Evolutionary conservation across 2,888 invertebrate genomes (phyloP).

Genomic region (Morinoia aosen): DNA sequence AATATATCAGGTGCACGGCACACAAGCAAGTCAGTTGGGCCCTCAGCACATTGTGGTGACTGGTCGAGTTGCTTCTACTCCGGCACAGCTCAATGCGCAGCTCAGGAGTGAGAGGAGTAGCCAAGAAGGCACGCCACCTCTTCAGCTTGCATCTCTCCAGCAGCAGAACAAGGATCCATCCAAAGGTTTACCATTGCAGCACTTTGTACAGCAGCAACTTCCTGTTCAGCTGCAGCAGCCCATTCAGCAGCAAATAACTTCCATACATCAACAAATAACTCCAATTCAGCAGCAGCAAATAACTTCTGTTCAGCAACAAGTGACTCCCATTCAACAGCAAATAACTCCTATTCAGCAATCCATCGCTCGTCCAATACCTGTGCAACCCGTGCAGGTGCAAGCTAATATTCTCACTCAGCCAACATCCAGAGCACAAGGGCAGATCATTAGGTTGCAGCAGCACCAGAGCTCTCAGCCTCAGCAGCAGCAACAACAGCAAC

Average conservation of each 20-base stretch:
- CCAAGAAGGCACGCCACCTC: not conserved
- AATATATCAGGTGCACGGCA: slow-evolving; percentile 35
- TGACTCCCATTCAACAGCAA: slow-evolving; percentile 56
- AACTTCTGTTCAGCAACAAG: slow-evolving; percentile 56
- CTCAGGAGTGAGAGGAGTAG: slow-evolving; percentile 20
- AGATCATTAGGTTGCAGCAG: slow-evolving; percentile 56
- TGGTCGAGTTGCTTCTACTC: not conserved
- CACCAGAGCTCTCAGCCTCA: slow-evolving; percentile 26
- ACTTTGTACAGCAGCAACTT: slow-evolving; percentile 60
- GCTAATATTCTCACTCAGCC: slow-evolving; percentile 23
- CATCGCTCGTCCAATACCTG: slow-evolving; percentile 39
- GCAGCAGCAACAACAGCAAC: slow-evolving; percentile 37
- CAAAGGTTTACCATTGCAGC: slow-evolving; percentile 53
- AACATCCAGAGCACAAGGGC: slow-evolving; percentile 5
- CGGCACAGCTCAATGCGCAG: not conserved
- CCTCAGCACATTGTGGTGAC: slow-evolving; percentile 7
- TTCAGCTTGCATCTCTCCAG: slow-evolving; percentile 62
- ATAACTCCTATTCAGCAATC: slow-evolving; percentile 63
- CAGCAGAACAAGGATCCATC: slow-evolving; percentile 63
- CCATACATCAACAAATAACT: slow-evolving; percentile 53
- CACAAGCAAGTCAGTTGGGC: not conserved
- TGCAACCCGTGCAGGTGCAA: slow-evolving; percentile 20
- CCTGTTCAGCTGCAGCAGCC: slow-evolving; percentile 60
- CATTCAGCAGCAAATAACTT: slow-evolving; percentile 61
- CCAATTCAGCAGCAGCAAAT: slow-evolving; percentile 65